Conservation (phyloP, 2,113 vertebrate species). For the Melozone crissalis region DNA sequence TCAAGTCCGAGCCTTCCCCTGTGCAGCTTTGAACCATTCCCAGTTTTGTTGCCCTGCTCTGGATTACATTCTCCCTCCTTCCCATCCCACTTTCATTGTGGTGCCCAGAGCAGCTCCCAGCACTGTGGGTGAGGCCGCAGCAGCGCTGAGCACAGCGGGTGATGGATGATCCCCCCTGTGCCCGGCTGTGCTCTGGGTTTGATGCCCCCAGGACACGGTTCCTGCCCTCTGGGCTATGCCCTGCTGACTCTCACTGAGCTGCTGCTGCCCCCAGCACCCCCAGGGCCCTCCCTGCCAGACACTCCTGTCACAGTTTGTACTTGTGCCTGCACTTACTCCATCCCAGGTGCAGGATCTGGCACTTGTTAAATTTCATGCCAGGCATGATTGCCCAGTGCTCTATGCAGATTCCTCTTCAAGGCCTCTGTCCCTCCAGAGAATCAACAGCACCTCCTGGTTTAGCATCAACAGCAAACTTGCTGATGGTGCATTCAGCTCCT, state of each 20-base stretch:
- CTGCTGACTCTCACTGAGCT: too few relatives aligned
- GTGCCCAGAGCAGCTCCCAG: not conserved
- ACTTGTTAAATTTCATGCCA: not conserved
- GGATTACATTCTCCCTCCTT: not conserved
- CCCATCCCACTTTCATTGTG: not conserved
- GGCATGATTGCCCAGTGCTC: not conserved
- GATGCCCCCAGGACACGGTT: too few relatives aligned
- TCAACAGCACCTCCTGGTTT: not conserved
- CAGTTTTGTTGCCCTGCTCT: not conserved
- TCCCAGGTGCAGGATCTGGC: not conserved
- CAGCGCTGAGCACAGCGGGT: not conserved
- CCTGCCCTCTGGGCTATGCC: too few relatives aligned
- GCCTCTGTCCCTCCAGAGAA: not conserved
- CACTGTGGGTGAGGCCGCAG: fast-evolving
- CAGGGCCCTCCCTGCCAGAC: not conserved
- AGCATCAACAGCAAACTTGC: not conserved
- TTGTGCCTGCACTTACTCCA: not conserved
- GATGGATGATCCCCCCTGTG: not conserved
- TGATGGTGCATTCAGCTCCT: not conserved
- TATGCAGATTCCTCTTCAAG: not conserved
- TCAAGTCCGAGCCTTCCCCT: not conserved
- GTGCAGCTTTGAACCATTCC: not conserved
- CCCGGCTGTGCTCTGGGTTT: too few relatives aligned
- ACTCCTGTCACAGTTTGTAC: not conserved
- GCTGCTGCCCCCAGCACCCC: too few relatives aligned